These are phyloP conservation scores for Stegodyphus dumicola DNA, from an alignment of 1,140 invertebrate species.

Conservation along the genomic window DNA sequence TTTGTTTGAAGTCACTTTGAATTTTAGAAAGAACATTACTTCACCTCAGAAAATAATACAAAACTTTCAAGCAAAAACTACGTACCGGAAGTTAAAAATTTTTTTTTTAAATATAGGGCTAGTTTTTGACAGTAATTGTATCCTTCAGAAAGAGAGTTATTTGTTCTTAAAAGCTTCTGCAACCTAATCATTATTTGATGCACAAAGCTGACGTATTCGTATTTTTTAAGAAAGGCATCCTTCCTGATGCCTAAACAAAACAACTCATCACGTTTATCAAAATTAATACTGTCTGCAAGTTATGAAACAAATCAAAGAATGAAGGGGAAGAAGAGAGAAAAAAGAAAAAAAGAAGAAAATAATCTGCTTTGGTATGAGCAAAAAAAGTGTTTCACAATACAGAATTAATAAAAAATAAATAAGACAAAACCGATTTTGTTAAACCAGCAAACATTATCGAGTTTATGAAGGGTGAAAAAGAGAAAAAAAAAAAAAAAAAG, in stretches of 20 bases:
- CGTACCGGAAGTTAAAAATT: too few species aligned
- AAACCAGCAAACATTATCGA: conserved; percentile 45
- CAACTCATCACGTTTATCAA: not conserved
- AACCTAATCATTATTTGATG: not conserved
- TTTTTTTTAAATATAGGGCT: too few species aligned
- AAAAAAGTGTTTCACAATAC: conserved; percentile 10
- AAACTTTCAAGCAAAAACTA: too few species aligned
- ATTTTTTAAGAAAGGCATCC: not conserved
- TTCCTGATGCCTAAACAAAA: conserved; percentile 23
- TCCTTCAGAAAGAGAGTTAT: too few species aligned
- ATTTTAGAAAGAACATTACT: too few species aligned
- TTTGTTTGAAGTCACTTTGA: too few species aligned
- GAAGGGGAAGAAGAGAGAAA: not conserved
- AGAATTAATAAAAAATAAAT: conserved; percentile 28
- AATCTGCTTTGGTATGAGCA: not conserved
- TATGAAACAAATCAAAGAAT: conserved; percentile 1
- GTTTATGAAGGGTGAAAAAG: conserved; percentile 26
- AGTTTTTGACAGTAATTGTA: conserved; percentile 9
- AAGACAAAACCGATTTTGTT: not conserved
- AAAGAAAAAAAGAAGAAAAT: not conserved
- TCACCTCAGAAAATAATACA: too few species aligned
- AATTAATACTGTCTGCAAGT: conserved; percentile 33
- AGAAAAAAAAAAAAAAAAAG: not conserved
- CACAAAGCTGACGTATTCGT: conserved; percentile 22
- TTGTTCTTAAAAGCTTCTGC: not conserved